These are phyloP conservation scores for Chloropsis hardwickii DNA, from an alignment of 2,113 vertebrate species.

Conservation along the genomic window DNA sequence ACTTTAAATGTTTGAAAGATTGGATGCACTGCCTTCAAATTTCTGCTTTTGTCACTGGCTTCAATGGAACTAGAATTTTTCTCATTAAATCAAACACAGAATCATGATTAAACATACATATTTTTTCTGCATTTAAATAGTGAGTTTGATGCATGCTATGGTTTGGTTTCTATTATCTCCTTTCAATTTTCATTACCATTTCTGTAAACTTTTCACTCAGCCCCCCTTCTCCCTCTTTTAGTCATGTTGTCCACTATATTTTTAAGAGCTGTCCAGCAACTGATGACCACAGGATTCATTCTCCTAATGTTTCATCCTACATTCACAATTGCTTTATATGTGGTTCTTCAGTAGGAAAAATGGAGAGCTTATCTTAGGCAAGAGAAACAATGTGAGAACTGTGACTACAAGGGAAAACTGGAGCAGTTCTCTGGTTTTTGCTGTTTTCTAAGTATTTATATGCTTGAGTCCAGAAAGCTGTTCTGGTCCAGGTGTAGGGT, in stretches of 20 bases:
- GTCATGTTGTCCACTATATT: accelerated
- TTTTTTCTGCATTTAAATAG: neutral
- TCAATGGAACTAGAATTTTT: neutral
- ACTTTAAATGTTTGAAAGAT: neutral
- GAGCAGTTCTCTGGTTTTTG: neutral
- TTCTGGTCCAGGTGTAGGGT: neutral
- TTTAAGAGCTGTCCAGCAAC: neutral
- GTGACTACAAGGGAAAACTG: neutral
- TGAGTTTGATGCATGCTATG: neutral
- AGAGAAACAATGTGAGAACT: neutral
- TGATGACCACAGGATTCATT: neutral
- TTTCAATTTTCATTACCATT: neutral
- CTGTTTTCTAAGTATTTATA: neutral
- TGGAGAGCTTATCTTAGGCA: accelerated
- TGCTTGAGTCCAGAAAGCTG: neutral
- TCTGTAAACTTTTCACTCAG: neutral
- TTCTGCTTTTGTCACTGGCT: neutral
- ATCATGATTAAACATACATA: neutral
- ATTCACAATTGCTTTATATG: neutral
- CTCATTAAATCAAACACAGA: neutral
- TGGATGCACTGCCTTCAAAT: neutral
- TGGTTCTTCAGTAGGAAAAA: neutral
- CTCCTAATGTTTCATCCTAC: neutral
- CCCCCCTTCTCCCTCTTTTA: neutral
- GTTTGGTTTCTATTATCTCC: neutral